These are phyloP conservation scores for Protophormia terraenovae DNA, from an alignment of 2,888 invertebrate genomes.

Conservation along the genomic window DNA sequence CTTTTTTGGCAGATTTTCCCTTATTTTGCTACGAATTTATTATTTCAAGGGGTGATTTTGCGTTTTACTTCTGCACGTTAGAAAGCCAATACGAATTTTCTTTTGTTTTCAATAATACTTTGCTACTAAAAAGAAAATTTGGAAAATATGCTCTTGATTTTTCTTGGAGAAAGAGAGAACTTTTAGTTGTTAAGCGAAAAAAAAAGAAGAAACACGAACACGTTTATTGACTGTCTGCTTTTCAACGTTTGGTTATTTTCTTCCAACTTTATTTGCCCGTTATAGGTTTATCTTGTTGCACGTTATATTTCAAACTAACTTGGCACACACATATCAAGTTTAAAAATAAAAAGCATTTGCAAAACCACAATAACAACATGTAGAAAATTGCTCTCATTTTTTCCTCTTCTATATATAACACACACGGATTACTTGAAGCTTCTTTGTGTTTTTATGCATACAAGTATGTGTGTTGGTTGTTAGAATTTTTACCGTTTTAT, in stretches of 20 bases:
- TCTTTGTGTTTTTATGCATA: conserved; percentile 16
- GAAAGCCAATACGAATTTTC: conserved; percentile 51
- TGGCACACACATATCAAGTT: conserved; percentile 48
- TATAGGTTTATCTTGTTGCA: conserved; percentile 64
- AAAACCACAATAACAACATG: conserved; percentile 32
- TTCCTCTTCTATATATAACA: not conserved
- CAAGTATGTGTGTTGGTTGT: not conserved
- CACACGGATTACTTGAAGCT: not conserved
- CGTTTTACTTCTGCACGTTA: conserved; percentile 1
- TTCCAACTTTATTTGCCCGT: conserved; percentile 29
- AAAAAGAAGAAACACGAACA: not conserved
- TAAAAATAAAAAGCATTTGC: conserved; percentile 37
- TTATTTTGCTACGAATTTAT: conserved; percentile 45
- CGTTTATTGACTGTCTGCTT: not conserved
- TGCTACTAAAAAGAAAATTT: not conserved
- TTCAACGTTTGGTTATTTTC: not conserved
- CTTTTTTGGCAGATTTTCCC: conserved; percentile 44
- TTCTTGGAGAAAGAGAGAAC: conserved; percentile 15
- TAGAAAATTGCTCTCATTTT: conserved; percentile 57
- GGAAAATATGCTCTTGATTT: conserved; percentile 33
- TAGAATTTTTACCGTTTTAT: conserved; percentile 49
- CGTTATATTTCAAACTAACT: conserved; percentile 65
- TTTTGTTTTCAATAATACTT: not conserved
- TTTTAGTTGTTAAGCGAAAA: not conserved
- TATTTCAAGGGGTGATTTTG: conserved; percentile 51